Evolutionary conservation across 1,140 invertebrate genomes (phyloP).

Genomic region (Plutomurus gul): DNA sequence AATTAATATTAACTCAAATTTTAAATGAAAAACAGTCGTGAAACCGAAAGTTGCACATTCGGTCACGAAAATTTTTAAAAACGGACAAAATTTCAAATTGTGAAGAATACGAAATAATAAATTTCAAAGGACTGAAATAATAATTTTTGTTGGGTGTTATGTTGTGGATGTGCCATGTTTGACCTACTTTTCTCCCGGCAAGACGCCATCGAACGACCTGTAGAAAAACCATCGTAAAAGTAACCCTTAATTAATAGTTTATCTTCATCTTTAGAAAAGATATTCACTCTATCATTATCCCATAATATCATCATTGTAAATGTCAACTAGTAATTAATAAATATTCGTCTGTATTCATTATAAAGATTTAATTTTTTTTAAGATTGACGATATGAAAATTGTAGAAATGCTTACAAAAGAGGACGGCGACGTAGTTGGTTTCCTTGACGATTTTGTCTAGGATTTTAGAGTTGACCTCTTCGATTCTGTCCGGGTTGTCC

Average conservation of each 20-base stretch:
- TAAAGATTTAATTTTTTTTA: neutral
- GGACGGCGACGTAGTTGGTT: constrained; percentile 86
- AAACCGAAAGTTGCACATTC: no score
- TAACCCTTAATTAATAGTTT: neutral
- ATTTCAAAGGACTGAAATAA: neutral
- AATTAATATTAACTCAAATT: no score
- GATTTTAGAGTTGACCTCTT: constrained; percentile 92
- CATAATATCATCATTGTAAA: neutral
- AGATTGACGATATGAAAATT: neutral
- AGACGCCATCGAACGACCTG: constrained; percentile 42
- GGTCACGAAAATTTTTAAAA: no score
- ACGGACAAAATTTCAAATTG: neutral
- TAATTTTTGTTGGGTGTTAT: neutral
- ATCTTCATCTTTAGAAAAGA: no score
- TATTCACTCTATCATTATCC: no score
- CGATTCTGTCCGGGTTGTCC: constrained; percentile 92
- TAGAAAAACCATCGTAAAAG: neutral
- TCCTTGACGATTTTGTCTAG: constrained; percentile 89
- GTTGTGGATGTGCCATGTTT: neutral
- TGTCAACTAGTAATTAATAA: neutral
- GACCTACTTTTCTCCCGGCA: constrained; percentile 53
- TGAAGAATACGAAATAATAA: neutral
- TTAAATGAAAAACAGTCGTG: no score
- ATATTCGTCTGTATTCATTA: neutral
- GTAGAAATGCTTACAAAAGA: constrained; percentile 79